A percentile compares a stretch with the other conserved stretches of the same genome.
Evolutionary conservation across 2,797 vertebrate genomes (phyloP).

Genomic region (Sphenodon punctatus): DNA sequence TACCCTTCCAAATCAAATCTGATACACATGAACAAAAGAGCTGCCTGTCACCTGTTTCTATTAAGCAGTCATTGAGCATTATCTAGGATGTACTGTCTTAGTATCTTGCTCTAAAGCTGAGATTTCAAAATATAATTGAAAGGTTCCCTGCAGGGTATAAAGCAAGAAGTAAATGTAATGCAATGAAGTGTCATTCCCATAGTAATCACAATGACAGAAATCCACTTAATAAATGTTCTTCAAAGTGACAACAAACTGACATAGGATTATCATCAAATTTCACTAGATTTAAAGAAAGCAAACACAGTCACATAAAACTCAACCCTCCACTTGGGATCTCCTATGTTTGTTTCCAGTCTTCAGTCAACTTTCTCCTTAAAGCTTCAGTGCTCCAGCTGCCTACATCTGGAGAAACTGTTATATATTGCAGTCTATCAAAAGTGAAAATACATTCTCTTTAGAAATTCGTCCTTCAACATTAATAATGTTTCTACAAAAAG

Average conservation of each 20-base stretch:
- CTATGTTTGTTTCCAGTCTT: background rate
- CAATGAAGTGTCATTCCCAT: background rate
- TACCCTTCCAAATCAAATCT: background rate
- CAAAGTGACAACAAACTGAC: background rate
- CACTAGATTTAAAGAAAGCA: constrained; percentile 11
- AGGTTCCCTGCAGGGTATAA: background rate
- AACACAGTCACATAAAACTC: background rate
- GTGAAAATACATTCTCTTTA: constrained; percentile 8
- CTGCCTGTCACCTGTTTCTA: background rate
- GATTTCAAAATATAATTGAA: background rate
- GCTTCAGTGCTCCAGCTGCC: background rate
- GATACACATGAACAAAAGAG: background rate
- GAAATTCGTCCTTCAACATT: background rate
- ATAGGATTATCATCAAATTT: background rate
- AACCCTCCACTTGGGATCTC: background rate
- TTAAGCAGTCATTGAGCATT: background rate
- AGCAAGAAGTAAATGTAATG: background rate
- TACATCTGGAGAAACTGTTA: background rate
- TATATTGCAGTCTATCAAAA: background rate
- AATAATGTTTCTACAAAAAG: background rate
- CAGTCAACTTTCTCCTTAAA: background rate
- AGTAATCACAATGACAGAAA: background rate
- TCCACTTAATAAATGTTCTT: background rate
- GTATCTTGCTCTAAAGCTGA: background rate
- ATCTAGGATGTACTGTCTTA: no score